Evolutionary conservation across 2,113 vertebrate genomes (phyloP).

Genomic region (Gallinago paraguaiae): DNA sequence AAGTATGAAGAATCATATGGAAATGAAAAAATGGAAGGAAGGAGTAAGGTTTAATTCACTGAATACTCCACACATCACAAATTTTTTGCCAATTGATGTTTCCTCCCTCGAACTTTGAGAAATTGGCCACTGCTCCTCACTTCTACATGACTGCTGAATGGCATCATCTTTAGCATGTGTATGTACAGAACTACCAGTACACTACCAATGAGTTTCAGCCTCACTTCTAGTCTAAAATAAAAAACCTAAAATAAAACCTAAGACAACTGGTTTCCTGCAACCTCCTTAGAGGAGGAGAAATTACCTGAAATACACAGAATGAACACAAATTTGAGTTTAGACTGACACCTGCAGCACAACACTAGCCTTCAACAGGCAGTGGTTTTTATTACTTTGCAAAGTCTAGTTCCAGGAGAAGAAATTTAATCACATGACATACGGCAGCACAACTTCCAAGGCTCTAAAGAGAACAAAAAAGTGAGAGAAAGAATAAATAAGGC

Average conservation of each 20-base stretch:
- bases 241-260: not conserved
- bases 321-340: not conserved
- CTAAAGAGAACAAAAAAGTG: not conserved
- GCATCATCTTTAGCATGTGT: rapidly evolving
- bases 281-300: not conserved
- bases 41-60: not conserved
- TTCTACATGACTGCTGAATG: not conserved
- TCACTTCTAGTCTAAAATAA: not conserved
- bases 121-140: not conserved
- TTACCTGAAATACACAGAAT: not conserved
- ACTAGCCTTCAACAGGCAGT: not conserved
- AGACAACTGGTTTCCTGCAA: not conserved
- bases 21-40: not conserved
- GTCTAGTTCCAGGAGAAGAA: not conserved
- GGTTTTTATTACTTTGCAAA: not conserved
- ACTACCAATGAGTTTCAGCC: not conserved
- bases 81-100: not conserved
- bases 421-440: not conserved
- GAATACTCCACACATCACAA: not conserved
- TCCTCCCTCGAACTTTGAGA: not conserved
- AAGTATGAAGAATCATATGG: not conserved
- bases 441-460: not conserved
- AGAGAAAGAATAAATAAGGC: not conserved
- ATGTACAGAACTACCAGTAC: not conserved
- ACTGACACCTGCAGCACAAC: not conserved